phyloP scores from a whole-genome alignment of 2,888 invertebrate species.

The Amphipoea oculea region DNA sequence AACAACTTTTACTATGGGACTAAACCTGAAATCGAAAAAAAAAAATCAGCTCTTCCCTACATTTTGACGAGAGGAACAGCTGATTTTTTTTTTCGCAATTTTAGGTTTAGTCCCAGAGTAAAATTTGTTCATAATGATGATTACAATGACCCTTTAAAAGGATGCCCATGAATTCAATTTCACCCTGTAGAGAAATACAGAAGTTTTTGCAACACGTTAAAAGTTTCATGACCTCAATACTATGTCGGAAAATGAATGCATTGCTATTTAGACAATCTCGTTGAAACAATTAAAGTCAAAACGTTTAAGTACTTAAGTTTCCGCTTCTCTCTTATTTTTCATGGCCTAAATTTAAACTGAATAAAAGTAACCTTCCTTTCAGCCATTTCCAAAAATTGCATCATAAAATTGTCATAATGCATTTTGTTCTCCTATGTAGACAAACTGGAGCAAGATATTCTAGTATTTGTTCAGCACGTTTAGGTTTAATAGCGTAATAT shows the following conservation, averaged over 20 bases:
- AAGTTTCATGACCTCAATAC: background rate
- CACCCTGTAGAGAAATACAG: background rate
- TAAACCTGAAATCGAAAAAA: no score
- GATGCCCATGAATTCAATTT: no score
- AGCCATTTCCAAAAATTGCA: background rate
- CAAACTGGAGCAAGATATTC: slow-evolving; percentile 7
- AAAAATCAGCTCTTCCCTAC: no score
- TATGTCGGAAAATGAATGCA: background rate
- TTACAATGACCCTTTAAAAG: no score
- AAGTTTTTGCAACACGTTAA: background rate
- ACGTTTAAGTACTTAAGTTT: background rate
- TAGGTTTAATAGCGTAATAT: slow-evolving; percentile 5
- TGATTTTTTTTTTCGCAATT: no score
- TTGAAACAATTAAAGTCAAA: background rate
- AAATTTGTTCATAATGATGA: no score
- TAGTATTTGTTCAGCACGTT: slow-evolving; percentile 33
- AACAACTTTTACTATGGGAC: no score
- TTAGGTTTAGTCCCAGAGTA: no score
- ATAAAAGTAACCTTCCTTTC: background rate
- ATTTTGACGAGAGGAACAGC: no score
- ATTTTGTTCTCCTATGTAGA: background rate
- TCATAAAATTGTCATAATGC: background rate
- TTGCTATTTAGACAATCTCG: background rate
- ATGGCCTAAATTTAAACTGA: background rate
- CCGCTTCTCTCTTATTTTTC: no score